Evolutionary conservation across 2,888 invertebrate species (phyloP).

Genomic region (Leptopilina syphax): DNA sequence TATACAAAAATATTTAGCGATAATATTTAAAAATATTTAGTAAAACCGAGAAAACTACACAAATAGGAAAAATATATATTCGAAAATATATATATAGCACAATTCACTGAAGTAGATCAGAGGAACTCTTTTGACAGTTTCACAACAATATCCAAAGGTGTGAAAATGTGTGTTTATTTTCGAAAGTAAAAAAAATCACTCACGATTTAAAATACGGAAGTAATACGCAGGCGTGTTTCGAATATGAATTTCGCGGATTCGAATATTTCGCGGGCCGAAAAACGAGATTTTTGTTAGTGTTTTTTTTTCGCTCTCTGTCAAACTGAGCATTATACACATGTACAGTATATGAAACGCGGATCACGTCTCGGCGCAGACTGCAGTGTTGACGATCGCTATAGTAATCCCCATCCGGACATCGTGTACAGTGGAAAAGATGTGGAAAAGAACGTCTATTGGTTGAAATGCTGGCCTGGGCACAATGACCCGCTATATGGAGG

Average conservation of each 20-base stretch:
- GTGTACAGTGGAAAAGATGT: conserved; percentile 41
- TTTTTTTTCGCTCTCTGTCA: no score
- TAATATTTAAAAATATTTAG: no score
- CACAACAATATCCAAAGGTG: not conserved
- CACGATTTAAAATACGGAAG: not conserved
- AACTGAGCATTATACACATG: not conserved
- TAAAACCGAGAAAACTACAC: not conserved
- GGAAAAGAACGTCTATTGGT: conserved; percentile 51
- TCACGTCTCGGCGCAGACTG: conserved; percentile 44
- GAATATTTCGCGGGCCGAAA: conserved; percentile 30
- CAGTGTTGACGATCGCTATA: conserved; percentile 39
- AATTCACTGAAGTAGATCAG: not conserved
- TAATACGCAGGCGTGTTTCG: not conserved
- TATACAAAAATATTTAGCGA: no score
- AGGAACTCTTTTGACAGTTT: not conserved
- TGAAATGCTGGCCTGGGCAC: conserved; percentile 53
- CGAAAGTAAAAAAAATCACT: not conserved
- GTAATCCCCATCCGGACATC: conserved; percentile 39
- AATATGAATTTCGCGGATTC: not conserved
- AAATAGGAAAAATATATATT: not conserved
- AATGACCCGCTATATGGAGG: conserved; percentile 44
- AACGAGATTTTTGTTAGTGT: no score
- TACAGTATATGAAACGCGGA: conserved; percentile 22
- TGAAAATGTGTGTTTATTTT: not conserved
- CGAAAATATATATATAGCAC: no score